Evolutionary conservation across 2,888 invertebrate species (phyloP), one percentile per base, ranked within the genome.

Genomic region (Netelia fuscicornis): DNA sequence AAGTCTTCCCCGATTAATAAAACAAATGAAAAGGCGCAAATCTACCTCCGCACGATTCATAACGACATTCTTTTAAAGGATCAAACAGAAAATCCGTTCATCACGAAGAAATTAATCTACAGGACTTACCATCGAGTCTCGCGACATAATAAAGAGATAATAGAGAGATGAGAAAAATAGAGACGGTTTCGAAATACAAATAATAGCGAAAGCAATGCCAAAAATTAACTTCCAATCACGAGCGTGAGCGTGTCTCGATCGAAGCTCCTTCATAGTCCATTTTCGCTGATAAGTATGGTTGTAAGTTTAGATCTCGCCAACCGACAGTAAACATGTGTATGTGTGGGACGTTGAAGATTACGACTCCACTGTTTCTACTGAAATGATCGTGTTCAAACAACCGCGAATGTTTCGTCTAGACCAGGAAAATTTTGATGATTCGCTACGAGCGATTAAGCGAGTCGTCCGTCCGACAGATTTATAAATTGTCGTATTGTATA

Each of bases 401-500:
- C 65, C 65, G 30, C 23, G 72, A 58, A 48, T 13, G 48, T 60
- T 58, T 64, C 72, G 67, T 54, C 25, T 48, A 77, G 64, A 70
- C 68, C 42, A 77, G 30, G 17, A 68, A 58, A 72, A 79, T 77
- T 80, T 76, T 13, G 81, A 84, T 80, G 83, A 77, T 77, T 84
- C 74, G 54, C 71, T 23, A n/a, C 37, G 37, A 37, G 37, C 37
- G 20, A 44, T 52, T 48, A 71, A 70, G 58, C 82, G 89, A 88
- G 90, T 90, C 89, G 90, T 91, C 89, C 89, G 91, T 91, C 90
- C 91, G 88, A 89, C 80, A 87, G 86, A 65, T 72, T 58, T 17
- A 68, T 64, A 75, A 65, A 72, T 72, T 81, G 44, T 78, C 58
- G 56, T 64, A 78, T 80, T 83, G 75, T 77, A 87, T 83, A 75